A percentile compares a stretch with the other conserved stretches of the same genome.
These are phyloP conservation scores for Pelosia muscerda DNA, from an alignment of 2,888 invertebrate genomes.

Conservation along the genomic window DNA sequence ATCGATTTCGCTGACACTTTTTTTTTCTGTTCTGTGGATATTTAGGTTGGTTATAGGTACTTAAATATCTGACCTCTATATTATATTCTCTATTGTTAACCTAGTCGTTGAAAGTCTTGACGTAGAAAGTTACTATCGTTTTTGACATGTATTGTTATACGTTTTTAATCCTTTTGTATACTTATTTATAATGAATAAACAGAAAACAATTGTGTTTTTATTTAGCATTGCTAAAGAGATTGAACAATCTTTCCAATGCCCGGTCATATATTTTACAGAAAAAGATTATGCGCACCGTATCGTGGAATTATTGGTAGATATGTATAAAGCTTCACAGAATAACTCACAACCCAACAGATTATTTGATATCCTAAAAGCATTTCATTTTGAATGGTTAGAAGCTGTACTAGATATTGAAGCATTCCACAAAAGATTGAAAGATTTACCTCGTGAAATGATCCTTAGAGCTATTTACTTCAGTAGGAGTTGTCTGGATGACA, in stretches of 20 bases:
- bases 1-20: too few species aligned
- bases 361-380: conserved; percentile 46
- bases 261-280: conserved; percentile 60
- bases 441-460: conserved; percentile 53
- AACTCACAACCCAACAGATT: conserved; percentile 32
- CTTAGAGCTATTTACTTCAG: conserved; percentile 54
- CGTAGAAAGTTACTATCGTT: not conserved
- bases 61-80: not conserved
- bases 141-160: conserved; percentile 3
- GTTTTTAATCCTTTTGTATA: conserved; percentile 21
- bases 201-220: conserved; percentile 42
- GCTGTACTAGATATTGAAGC: conserved; percentile 56
- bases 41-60: too few species aligned
- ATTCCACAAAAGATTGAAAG: conserved; percentile 50
- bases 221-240: conserved; percentile 56
- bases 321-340: conserved; percentile 43
- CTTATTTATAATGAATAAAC: conserved; percentile 50
- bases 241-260: conserved; percentile 57
- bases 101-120: not conserved
- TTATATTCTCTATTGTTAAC: not conserved
- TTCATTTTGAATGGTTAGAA: conserved; percentile 59
- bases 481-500: conserved; percentile 44
- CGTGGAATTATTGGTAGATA: conserved; percentile 42
- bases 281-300: conserved; percentile 56
- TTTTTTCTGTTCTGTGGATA: too few species aligned